Conservation (phyloP, 2,888 invertebrate genomes). For the Stramonita haemastoma region DNA sequence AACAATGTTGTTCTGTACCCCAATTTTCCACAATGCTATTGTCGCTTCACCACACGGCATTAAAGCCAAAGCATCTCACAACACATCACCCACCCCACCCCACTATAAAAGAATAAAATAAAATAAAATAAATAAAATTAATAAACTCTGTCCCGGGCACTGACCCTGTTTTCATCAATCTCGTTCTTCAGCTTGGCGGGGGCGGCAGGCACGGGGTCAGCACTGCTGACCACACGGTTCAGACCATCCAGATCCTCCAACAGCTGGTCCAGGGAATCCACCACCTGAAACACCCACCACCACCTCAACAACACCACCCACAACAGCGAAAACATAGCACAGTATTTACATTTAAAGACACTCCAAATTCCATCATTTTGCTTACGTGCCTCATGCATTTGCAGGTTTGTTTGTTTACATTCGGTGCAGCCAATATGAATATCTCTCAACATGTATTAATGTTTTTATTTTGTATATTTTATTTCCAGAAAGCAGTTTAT, state of each 20-base stretch:
- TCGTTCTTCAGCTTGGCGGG: constrained; percentile 74
- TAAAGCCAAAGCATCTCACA: too few relatives aligned
- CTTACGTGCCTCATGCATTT: too few relatives aligned
- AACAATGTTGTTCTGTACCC: background rate
- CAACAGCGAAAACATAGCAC: background rate
- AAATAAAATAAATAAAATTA: too few relatives aligned
- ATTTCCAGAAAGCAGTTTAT: too few relatives aligned
- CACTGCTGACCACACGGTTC: constrained; percentile 69
- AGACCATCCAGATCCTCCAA: constrained; percentile 74
- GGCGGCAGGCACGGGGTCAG: constrained; percentile 74
- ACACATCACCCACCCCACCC: too few relatives aligned
- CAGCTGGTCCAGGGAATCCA: constrained; percentile 73
- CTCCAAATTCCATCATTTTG: background rate
- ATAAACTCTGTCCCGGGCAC: too few relatives aligned
- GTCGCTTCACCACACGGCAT: background rate
- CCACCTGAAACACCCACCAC: constrained; percentile 56
- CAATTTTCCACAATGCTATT: background rate
- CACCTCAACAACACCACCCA: background rate
- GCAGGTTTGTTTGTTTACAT: too few relatives aligned
- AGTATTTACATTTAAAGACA: background rate
- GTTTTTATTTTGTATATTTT: too few relatives aligned
- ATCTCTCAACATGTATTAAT: too few relatives aligned
- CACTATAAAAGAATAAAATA: too few relatives aligned
- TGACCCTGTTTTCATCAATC: constrained; percentile 72
- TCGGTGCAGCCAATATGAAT: too few relatives aligned